Percentiles rank a stretch among this genome's conserved stretches.
Evolutionary conservation across 2,888 invertebrate species (phyloP).

Genomic region (Yponomeuta sedellus): DNA sequence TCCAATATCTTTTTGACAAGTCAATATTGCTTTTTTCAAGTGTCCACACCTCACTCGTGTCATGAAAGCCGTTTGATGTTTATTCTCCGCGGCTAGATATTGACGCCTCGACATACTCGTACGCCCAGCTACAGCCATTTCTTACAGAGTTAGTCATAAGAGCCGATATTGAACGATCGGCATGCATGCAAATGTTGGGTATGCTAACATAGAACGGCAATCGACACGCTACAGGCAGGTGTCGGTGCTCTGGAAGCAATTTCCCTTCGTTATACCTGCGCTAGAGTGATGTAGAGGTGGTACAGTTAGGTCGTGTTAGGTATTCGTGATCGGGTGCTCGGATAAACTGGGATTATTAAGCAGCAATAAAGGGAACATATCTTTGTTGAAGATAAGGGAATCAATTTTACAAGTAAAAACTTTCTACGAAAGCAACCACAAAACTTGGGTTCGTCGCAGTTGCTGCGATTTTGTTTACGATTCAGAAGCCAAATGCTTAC

Average conservation of each 20-base stretch:
- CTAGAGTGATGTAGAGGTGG: background rate
- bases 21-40: background rate
- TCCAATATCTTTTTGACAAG: background rate
- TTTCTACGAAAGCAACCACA: too few relatives aligned
- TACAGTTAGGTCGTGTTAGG: background rate
- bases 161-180: background rate
- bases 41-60: background rate
- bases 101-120: background rate
- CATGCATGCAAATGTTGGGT: background rate
- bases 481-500: too few relatives aligned
- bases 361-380: too few relatives aligned
- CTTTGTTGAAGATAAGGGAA: too few relatives aligned
- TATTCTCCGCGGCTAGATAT: background rate
- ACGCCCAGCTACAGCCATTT: background rate
- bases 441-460: too few relatives aligned
- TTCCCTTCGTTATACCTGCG: conserved; percentile 2
- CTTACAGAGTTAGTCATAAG: background rate
- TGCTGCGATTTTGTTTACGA: too few relatives aligned
- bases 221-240: background rate
- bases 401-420: too few relatives aligned
- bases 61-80: background rate
- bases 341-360: background rate
- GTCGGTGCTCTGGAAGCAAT: background rate
- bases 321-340: background rate
- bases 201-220: background rate